These are phyloP conservation scores for Todiramphus saurophagus DNA, from an alignment of 2,113 vertebrate species.

Conservation along the genomic window DNA sequence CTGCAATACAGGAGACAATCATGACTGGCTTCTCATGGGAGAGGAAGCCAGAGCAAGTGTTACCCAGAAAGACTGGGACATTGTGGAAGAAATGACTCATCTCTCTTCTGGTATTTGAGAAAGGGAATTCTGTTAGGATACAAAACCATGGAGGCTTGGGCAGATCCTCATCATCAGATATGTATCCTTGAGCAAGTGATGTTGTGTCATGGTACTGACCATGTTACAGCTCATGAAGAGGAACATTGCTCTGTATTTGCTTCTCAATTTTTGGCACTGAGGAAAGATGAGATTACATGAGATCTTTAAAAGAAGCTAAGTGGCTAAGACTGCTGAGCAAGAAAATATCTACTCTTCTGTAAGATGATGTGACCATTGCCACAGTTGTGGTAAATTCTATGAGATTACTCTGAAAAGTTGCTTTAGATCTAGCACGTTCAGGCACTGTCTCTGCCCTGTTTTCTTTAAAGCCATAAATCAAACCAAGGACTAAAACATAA, in stretches of 20 bases:
- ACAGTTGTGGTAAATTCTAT: neutral
- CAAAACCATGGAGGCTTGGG: neutral
- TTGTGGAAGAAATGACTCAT: neutral
- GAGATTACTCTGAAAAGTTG: neutral
- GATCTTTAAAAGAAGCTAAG: neutral
- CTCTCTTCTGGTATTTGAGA: neutral
- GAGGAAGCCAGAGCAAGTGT: neutral
- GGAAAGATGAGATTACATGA: neutral
- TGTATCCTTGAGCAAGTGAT: neutral
- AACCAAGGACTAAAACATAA: neutral
- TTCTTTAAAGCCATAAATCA: neutral
- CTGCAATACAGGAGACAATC: neutral
- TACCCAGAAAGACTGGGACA: neutral
- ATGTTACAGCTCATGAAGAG: neutral
- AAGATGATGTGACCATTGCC: neutral
- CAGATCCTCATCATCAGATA: neutral
- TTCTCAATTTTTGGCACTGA: neutral
- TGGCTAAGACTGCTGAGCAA: neutral
- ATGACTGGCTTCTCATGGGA: neutral
- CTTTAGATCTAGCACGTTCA: neutral
- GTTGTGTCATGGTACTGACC: neutral
- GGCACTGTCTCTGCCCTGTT: neutral
- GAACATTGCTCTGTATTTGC: neutral
- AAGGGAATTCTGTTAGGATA: neutral
- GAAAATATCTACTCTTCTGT: neutral